Base-by-base conservation (phyloP, 2,888 invertebrate genomes). In the Unio pictorum region DNA sequence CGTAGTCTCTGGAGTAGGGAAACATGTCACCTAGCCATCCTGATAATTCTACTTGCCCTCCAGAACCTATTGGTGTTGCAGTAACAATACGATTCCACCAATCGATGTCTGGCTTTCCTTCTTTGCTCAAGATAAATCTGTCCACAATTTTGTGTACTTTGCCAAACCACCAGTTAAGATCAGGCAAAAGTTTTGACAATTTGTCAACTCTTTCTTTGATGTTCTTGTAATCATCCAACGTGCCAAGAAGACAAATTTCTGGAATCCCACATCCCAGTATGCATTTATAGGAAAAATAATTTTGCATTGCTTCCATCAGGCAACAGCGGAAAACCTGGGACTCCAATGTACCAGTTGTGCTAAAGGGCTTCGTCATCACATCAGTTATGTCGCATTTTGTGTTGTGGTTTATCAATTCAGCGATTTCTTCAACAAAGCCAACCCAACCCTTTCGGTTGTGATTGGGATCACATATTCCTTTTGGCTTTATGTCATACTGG, bases 281-380 rank as follows among this genome's bases (percentile, higher is more conserved):
- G 28, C 61, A 61, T 20, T 8, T n/a, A 18, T 61, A 61, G 6
- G 26, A 28, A 34, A 61, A 61, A 26, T 61, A 61, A 61, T 61
- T 26, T 3, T 61, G 61, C 30, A 34, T 34, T 26, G 61, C 61
- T 30, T 61, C 61, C 61, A 61, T 61, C 26, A 61, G 28, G 23
- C 28, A 61, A 23, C 15, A 18, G 28, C 30, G 26, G 61, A 61
- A 61, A 17, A 61, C 30, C 17, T 26, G 26, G 26, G 61, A 61
- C 30, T 61, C 61, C 20, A 61, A 4, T 58, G n/a, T 7, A n/a
- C 23, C 15, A n/a, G 58, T 58, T 58, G 58, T 26, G 58, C 20
- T 58, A 17, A 58, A 58, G n/a, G 58, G 58, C 18, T n/a, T 20
- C 15, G 58, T 58, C 58, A 58, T 58, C 58, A 58, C 23, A 23